phyloP scores from a whole-genome alignment of 92 coral and sea anemone species.

The Palythoa heliodiscus region DNA sequence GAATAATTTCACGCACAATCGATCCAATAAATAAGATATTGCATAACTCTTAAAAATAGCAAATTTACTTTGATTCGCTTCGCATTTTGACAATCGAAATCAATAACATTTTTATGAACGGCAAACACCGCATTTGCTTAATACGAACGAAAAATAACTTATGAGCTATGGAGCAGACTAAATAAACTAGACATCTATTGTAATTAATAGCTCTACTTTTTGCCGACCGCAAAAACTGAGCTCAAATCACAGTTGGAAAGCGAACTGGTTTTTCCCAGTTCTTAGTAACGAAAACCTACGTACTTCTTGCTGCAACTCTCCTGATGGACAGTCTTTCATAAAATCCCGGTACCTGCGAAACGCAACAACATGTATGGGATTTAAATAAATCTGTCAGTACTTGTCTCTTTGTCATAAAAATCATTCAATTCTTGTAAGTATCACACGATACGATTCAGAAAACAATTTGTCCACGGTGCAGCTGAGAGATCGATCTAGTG shows the following conservation, averaged over 20 bases:
- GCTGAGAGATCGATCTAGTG: neutral
- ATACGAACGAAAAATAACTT: neutral
- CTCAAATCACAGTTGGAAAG: neutral
- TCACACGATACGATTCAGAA: slow-evolving; percentile 16
- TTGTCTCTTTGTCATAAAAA: slow-evolving; percentile 22
- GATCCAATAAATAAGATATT: neutral
- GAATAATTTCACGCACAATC: slow-evolving; percentile 17
- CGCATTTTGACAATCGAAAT: neutral
- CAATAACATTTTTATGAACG: slow-evolving; percentile 19
- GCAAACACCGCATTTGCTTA: neutral
- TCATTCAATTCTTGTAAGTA: slow-evolving; percentile 3
- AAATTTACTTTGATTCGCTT: slow-evolving; percentile 25
- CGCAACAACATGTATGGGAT: neutral
- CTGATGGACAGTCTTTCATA: slow-evolving; percentile 99
- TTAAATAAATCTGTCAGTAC: neutral
- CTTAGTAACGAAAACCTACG: neutral
- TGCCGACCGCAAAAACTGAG: slow-evolving; percentile 19
- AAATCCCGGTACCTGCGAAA: slow-evolving; percentile 91
- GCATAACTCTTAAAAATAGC: neutral
- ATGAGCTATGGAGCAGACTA: neutral
- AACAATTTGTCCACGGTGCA: neutral
- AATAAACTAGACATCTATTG: neutral
- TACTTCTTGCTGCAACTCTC: slow-evolving; percentile 97
- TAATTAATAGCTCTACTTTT: neutral
- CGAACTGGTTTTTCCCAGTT: slow-evolving; percentile 11